Evolutionary conservation across 2,113 vertebrate genomes (phyloP).

Genomic region (Felis catus): F.catus_Fca126_mat1.0 CM031416.1:55564501-55565000

Average conservation of each 20-base stretch:
- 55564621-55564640: not conserved
- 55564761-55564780: not conserved
- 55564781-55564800: not conserved
- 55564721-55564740: not conserved
- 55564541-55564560: not conserved
- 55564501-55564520: not conserved
- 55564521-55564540: not conserved
- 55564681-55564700: not conserved
- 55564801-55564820: not conserved
- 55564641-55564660: not conserved
- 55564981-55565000: not conserved
- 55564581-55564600: no score
- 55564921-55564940: not conserved
- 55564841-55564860: slow-evolving; percentile 63
- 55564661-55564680: slow-evolving; percentile 36
- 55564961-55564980: not conserved
- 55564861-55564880: not conserved
- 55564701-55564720: slow-evolving; percentile 41
- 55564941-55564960: not conserved
- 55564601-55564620: not conserved
- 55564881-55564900: not conserved
- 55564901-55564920: not conserved
- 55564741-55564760: not conserved
- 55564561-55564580: not conserved
- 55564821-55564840: not conserved